Base-by-base conservation (phyloP, 2,797 vertebrate species). In the Bovichtus variegatus region DNA sequence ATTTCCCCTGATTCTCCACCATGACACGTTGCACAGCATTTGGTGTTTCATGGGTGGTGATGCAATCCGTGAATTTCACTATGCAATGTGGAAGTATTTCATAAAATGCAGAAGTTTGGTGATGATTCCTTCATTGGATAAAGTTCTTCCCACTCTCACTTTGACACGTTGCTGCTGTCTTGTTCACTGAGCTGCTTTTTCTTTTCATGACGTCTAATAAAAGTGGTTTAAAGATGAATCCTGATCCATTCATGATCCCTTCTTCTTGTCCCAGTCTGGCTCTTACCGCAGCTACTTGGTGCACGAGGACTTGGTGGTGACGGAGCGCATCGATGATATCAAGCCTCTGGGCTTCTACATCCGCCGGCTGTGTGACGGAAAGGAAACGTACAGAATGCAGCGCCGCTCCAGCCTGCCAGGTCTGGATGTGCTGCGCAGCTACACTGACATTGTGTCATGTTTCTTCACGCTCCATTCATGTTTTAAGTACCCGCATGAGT, bases 271-370 rank as follows among this genome's bases (percentile, higher is more conserved):
- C 6, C 84, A 98, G 97, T 97, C 95, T 38, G 97, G 96, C 54
- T 96, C 96, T 7, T 97, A 97, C 85, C 97, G 96, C 85, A 97
- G 97, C 5, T 97, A 97, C 53, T 87, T 98, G 81, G 96, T 99
- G 79, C 97, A 94, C 46, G 97, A 99, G 94, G 97, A 99, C 84
- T 93, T 99, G 93, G 96, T 98, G 86, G 97, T 98, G 78, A 97
- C 97, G 0, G 97, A 98, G 90, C 95, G 96, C 34, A 96, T 98
- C 0, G 95, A 96, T n/a, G 96, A 98, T 6, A 89, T 98, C 66
- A 95, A 95, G 47, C 95, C 97, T 2, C 90, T 99, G 87, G 97
- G 97, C n/a, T 95, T 96, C 87, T 97, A 97, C 91, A 98, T 98
- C 89, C 96, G 95, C 78, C 96, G 96, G 7, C 97, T 98, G 85